Evolutionary conservation across 1,140 invertebrate species (phyloP).

Genomic region (Aphaenogaster ashmeadi): DNA sequence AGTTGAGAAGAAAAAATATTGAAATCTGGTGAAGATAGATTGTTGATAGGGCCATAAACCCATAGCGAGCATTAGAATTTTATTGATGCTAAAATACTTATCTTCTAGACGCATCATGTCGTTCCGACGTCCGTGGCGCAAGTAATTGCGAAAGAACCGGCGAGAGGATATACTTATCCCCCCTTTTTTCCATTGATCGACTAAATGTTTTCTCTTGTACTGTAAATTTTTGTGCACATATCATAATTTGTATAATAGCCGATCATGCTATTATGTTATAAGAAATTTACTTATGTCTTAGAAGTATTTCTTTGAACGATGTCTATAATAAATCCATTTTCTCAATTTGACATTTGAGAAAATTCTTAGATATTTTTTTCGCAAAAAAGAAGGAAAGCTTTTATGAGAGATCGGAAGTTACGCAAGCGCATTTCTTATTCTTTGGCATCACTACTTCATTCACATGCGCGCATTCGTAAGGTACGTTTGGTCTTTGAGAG

Average conservation of each 20-base stretch:
- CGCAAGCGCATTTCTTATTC: not conserved
- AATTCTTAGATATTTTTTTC: not conserved
- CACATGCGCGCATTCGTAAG: not conserved
- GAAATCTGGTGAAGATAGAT: not conserved
- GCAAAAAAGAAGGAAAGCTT: not conserved
- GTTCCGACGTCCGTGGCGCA: not conserved
- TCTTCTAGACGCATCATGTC: not conserved
- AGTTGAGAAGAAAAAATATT: not conserved
- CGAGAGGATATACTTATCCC: not conserved
- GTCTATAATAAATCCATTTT: not conserved
- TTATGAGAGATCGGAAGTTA: not conserved
- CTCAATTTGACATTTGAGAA: not conserved
- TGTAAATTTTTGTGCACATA: not conserved
- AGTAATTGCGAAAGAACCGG: not conserved
- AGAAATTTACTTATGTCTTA: not conserved
- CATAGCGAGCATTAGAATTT: not conserved
- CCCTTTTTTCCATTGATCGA: not conserved
- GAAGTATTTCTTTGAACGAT: not conserved
- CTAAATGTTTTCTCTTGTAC: not conserved
- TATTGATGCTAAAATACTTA: not conserved
- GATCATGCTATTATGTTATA: not conserved
- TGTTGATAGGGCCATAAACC: constrained; percentile 3
- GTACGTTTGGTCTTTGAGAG: not conserved
- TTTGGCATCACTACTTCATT: not conserved
- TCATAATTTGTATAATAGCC: not conserved